These are phyloP conservation scores for Acanthis flammea DNA, from an alignment of 2,797 vertebrate species.

Conservation along the genomic window DNA sequence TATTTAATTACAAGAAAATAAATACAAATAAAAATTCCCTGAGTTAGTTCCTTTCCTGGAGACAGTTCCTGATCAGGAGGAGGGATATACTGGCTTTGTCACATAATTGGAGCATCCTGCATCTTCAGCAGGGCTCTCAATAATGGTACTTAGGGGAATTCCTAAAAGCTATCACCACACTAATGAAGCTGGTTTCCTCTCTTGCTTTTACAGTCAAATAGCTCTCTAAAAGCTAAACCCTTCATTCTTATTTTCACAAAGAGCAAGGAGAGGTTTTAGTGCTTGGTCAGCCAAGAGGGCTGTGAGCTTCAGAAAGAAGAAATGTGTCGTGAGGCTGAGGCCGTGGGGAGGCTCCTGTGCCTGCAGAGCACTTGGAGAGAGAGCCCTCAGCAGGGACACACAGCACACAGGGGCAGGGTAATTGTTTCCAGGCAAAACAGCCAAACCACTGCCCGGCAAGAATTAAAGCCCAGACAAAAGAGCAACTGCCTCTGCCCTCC, in stretches of 20 bases:
- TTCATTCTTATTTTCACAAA: slow-evolving; percentile 48
- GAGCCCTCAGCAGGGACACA: background rate
- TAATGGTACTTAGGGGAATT: slow-evolving; percentile 56
- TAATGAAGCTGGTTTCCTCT: slow-evolving; percentile 41
- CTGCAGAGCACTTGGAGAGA: slow-evolving; percentile 34
- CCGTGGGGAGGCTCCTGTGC: slow-evolving; percentile 5
- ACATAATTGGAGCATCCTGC: slow-evolving; percentile 36
- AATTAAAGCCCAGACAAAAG: background rate
- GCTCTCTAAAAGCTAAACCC: slow-evolving; percentile 45
- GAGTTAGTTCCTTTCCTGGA: slow-evolving; percentile 19
- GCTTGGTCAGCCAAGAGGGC: slow-evolving; percentile 30
- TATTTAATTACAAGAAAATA: slow-evolving; percentile 25
- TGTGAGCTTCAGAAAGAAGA: background rate
- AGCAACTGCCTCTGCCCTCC: slow-evolving; percentile 17
- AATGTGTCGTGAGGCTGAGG: background rate
- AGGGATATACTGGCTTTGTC: background rate
- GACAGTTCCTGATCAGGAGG: background rate
- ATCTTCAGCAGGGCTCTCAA: slow-evolving; percentile 5
- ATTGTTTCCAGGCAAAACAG: slow-evolving; percentile 34
- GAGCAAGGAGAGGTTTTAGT: slow-evolving; percentile 2
- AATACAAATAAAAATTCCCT: slow-evolving; percentile 15
- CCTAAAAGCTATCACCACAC: slow-evolving; percentile 35
- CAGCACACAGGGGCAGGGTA: background rate
- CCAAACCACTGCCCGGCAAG: background rate
- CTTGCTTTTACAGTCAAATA: slow-evolving; percentile 44